Evolutionary conservation across 2,113 vertebrate species (phyloP).

Genomic region (Corynorhinus townsendii): DNA sequence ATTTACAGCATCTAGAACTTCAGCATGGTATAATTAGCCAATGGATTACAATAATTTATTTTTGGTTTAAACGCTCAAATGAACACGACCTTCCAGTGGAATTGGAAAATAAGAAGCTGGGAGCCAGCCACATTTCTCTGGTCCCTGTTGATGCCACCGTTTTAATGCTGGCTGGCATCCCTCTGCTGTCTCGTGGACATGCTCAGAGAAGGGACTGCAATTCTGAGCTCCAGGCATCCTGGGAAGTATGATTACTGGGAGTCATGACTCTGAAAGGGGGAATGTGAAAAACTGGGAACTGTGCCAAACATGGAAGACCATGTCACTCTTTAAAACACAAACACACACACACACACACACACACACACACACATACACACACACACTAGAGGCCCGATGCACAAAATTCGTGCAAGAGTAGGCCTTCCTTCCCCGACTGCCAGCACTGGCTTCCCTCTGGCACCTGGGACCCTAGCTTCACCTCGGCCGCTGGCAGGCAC

Average conservation of each 20-base stretch:
- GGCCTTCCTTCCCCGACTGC: too few relatives aligned
- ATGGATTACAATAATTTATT: conserved; percentile 77
- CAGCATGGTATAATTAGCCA: conserved; percentile 78
- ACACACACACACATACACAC: too few relatives aligned
- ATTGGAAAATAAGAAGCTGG: conserved; percentile 60
- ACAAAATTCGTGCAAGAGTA: too few relatives aligned
- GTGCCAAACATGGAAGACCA: not conserved
- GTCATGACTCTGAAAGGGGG: not conserved
- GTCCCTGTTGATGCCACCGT: conserved; percentile 56
- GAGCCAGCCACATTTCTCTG: conserved; percentile 54
- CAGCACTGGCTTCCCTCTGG: too few relatives aligned
- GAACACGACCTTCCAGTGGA: conserved; percentile 64
- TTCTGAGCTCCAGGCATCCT: conserved; percentile 49
- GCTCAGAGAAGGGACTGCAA: conserved; percentile 56
- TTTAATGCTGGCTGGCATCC: conserved; percentile 58
- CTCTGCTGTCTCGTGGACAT: conserved; percentile 29
- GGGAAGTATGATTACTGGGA: not conserved
- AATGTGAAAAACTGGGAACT: not conserved
- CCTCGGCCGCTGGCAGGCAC: too few relatives aligned
- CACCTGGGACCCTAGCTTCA: too few relatives aligned
- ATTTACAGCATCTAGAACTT: conserved; percentile 72
- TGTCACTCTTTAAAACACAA: not conserved
- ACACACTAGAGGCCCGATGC: too few relatives aligned
- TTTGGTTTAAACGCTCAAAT: conserved; percentile 76
- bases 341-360: too few relatives aligned